Evolutionary conservation across 2,888 invertebrate species (phyloP).

Genomic region (Scaptomyza caliginosa): DNA sequence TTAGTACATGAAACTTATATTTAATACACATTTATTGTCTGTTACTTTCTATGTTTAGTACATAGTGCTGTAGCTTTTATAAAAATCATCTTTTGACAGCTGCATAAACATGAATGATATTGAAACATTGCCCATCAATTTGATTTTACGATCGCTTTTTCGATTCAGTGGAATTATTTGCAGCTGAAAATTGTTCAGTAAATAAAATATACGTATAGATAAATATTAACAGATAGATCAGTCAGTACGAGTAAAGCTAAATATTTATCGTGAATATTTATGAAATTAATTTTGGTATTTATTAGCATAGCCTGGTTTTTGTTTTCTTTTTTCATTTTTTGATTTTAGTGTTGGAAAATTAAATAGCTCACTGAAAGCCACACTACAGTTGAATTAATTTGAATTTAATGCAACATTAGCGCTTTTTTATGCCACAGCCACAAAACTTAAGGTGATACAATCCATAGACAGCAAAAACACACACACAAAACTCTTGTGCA

Average conservation of each 20-base stretch:
- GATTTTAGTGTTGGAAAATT: conserved; percentile 60
- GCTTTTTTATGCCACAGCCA: conserved; percentile 58
- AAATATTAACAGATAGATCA: conserved; percentile 40
- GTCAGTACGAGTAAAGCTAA: conserved; percentile 41
- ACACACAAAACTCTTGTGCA: conserved; percentile 7
- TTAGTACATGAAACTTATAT: no score
- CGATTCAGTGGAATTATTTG: conserved; percentile 37
- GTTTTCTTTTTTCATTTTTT: conserved; percentile 10
- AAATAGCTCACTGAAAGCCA: conserved; percentile 78
- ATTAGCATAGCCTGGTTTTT: conserved; percentile 26
- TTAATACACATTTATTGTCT: conserved; percentile 22
- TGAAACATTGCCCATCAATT: conserved; percentile 31
- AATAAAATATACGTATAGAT: conserved; percentile 46
- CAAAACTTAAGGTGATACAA: conserved; percentile 59
- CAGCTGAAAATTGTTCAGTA: conserved; percentile 25
- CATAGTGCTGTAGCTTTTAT: not conserved
- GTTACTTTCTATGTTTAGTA: not conserved
- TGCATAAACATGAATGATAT: conserved; percentile 47
- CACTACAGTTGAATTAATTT: conserved; percentile 77
- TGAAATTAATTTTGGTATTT: conserved; percentile 54
- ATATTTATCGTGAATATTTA: conserved; percentile 62
- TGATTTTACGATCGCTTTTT: conserved; percentile 32
- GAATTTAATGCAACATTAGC: conserved; percentile 78
- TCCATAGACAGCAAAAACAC: conserved; percentile 24
- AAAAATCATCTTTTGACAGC: conserved; percentile 38